Percentiles rank a stretch among this genome's conserved stretches.
phyloP scores from a whole-genome alignment of 2,797 vertebrate species.

The Danio choprae region DNA sequence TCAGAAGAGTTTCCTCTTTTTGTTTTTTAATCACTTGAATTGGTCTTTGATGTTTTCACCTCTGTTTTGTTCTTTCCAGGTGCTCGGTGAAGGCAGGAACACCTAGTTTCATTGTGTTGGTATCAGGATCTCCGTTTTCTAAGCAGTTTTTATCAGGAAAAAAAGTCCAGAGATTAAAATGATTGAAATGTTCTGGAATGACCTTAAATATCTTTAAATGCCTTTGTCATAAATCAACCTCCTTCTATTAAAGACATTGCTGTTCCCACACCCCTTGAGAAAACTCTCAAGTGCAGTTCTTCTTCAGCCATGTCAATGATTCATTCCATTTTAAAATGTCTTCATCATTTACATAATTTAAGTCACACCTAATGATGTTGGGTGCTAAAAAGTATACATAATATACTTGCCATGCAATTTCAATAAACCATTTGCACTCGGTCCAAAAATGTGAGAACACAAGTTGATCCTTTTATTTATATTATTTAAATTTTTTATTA shows the following conservation, averaged over 20 bases:
- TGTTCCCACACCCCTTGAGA: background rate
- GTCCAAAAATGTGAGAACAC: background rate
- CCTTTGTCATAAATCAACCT: background rate
- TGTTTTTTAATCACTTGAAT: background rate
- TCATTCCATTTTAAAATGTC: conserved; percentile 1
- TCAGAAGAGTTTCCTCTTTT: background rate
- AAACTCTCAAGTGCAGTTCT: conserved; percentile 6
- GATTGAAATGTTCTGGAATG: conserved; percentile 43
- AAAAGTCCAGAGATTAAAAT: conserved; percentile 75
- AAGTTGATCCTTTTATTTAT: background rate
- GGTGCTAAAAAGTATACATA: background rate
- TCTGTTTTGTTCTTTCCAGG: conserved; percentile 72
- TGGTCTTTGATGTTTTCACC: background rate
- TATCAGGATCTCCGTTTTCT: conserved; percentile 79
- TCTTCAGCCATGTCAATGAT: conserved; percentile 5
- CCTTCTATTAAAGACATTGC: conserved; percentile 5
- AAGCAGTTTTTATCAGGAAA: conserved; percentile 83
- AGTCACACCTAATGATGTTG: no score
- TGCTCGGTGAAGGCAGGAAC: conserved; percentile 87
- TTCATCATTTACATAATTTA: no score
- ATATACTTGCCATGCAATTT: background rate
- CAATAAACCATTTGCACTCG: background rate
- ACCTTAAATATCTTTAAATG: conserved; percentile 26
- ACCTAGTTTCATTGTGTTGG: conserved; percentile 86
- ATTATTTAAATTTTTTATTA: background rate